Base-by-base conservation (phyloP, 1,140 invertebrate species). In the Melitaea cinxia region DNA sequence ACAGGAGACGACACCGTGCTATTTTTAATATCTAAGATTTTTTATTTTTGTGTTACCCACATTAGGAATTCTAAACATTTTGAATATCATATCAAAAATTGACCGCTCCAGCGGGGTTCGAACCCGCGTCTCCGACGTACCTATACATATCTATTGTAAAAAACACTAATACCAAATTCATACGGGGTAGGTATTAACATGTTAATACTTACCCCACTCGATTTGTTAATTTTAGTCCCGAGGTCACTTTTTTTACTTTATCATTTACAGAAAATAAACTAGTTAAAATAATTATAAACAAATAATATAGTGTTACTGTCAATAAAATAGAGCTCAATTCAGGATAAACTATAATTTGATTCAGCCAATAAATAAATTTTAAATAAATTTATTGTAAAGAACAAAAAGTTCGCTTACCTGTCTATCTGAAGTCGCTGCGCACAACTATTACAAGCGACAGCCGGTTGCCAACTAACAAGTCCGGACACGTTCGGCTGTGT, bases 171-270 rank as follows among this genome's bases (percentile, higher is more conserved):
- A 45, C 37, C 57, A 35, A 42, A 54, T 35, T 47, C 65, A 47
- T 50, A 42, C 10, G 57, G 64, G 64, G 56, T 21, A 59, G 47
- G 37, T 66, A 66, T 66, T 60, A 60, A 67, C 57, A 60, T 21
- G 57, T 67, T 67, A 67, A 60, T 47, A 68, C 53, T 57, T 35
- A 57, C 58, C 65, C 65, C 65, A 35, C 37, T 45, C 50, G 23
- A 23, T 60, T 67, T 60, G 65, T 67, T 67, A 67, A 54, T 57
- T 39, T 39, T 55, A 60, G 57, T 57, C 65, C 56, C 65, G 33
- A 35, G 19, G 2, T 26, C 50, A 53, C 10, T 53, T 53, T 53
- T 53, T 53, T n/a, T 53, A 53, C 26, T 53, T 30, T 3, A 53
- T 53, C 21, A 53, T 0, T 53, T 53, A 53, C 14, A 53, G 50